Base-by-base conservation (phyloP, 2,888 invertebrate species). In the Synergus gifuensis region DNA sequence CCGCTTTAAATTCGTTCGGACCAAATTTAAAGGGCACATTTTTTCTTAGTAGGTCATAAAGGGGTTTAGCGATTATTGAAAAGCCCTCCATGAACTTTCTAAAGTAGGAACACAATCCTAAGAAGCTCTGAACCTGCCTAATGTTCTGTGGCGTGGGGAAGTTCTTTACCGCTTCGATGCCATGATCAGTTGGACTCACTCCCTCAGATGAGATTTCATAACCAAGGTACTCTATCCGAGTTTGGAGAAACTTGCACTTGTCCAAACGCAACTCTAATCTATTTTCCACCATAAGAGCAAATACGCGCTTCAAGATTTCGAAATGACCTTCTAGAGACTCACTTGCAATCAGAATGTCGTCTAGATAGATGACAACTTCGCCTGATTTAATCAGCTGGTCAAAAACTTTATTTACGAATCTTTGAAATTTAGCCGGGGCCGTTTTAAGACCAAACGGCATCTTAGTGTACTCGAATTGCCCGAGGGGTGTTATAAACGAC, bases 221-320 rank as follows among this genome's bases (percentile, higher is more conserved):
- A 28, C 80, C 44, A 79, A 76, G 28, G 40, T 76, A 54, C 87
- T 86, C 76, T 84, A 28, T 28, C 22, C 22, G 67, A 14, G 67
- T 73, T 9, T 66, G 62, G 11, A 88, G 54, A 77, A 88, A 87
- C n/a, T 49, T 79, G 84, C 87, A 89, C 64, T 87, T 89, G 49
- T 85, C 85, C 22, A 87, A 36, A 46, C 85, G 44, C 14, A 88
- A 76, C 49, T 83, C 78, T 22, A 88, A 80, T 58, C 66, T 58
- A 77, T 83, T 82, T 60, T 81, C 76, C n/a, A 36, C 73, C 58
- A 84, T 14, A 36, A 78, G 18, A 16, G 79, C 54, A 28, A 60
- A 67, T 18, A 66, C 40, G 62, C 28, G 58, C 4, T 54, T 76
- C 44, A 58, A 7, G 8, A 62, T 9, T 5, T 22, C 40, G 16